phyloP scores from a whole-genome alignment of 2,888 invertebrate genomes.

The Paralinhomoeus sp. region DNA sequence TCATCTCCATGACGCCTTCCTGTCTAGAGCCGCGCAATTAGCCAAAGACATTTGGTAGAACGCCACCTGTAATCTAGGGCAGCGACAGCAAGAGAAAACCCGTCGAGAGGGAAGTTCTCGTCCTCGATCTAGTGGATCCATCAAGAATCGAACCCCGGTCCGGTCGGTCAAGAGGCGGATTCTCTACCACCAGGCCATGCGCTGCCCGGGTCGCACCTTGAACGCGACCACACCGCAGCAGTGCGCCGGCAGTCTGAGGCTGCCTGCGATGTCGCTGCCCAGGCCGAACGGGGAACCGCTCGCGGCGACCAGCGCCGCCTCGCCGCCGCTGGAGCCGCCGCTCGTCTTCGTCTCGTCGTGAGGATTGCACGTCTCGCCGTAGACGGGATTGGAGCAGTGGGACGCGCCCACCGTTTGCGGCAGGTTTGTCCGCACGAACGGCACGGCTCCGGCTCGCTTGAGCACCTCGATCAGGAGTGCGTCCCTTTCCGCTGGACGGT shows the following conservation, averaged over 20 bases:
- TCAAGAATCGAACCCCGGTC: too few relatives aligned
- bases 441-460: slow-evolving; percentile 29
- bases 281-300: slow-evolving; percentile 30
- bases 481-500: slow-evolving; percentile 11
- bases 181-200: too few relatives aligned
- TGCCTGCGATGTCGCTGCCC: slow-evolving; percentile 32
- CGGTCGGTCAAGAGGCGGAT: too few relatives aligned
- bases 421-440: slow-evolving; percentile 31
- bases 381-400: slow-evolving; percentile 27
- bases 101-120: too few relatives aligned
- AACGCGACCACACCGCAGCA: slow-evolving; percentile 31
- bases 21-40: too few relatives aligned
- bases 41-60: too few relatives aligned
- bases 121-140: too few relatives aligned
- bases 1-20: too few relatives aligned
- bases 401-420: slow-evolving; percentile 24
- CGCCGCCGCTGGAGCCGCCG: slow-evolving; percentile 32
- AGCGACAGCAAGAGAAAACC: too few relatives aligned
- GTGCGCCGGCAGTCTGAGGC: slow-evolving; percentile 30
- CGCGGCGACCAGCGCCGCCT: slow-evolving; percentile 28
- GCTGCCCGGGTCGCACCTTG: slow-evolving; percentile 6
- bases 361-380: slow-evolving; percentile 29
- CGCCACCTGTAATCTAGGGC: too few relatives aligned
- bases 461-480: slow-evolving; percentile 12
- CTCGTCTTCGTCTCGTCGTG: slow-evolving; percentile 23